Base-by-base conservation (phyloP, 1,140 invertebrate genomes). In the Drosophila sucinea region DNA sequence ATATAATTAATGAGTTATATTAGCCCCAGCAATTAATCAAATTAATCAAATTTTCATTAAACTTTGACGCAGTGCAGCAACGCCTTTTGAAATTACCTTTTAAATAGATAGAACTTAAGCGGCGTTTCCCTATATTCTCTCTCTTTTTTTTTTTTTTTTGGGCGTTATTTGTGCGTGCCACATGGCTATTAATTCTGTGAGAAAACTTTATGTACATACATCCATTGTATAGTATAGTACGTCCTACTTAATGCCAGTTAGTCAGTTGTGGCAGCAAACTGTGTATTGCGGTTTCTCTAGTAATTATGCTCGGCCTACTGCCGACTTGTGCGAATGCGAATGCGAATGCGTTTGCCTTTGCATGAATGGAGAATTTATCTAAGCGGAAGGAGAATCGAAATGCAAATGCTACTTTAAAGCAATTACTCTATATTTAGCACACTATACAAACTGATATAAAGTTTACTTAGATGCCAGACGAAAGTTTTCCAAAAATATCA, bases 1-100 rank as follows among this genome's bases (percentile, higher is more conserved):
- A 87, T 79, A 60, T 84, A 79, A 84, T 79, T 79, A 75, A 89
- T 89, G 84, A 89, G 80, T 90, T 89, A 89, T 89, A 89, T 89
- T 77, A 77, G 80, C 40, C 30, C 5, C 7, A 63, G 73, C 84
- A 89, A 89, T 89, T 89, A 89, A 89, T 89, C 84, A 89, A 89
- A 89, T 83, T 79, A 89, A 87, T 87, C 84, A 77, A 83, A 89
- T 64, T 74, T 79, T 73, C 84, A 87, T 87, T 87, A 74, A 87
- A 87, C 71, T 83, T 83, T 87, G 84, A 51, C 83, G 83, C 83
- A 87, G 55, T 87, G 83, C 83, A 87, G 84, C 83, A 79, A 83
- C 79, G 67, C 79, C 69, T 72, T 76, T 79, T 81, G 76, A 64
- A 76, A 69, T 51, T 40, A 40, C 35, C 64, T 11, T 35, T 7